Evolutionary conservation across 2,797 vertebrate species (phyloP).

Genomic region (Dallia pectoralis): DNA sequence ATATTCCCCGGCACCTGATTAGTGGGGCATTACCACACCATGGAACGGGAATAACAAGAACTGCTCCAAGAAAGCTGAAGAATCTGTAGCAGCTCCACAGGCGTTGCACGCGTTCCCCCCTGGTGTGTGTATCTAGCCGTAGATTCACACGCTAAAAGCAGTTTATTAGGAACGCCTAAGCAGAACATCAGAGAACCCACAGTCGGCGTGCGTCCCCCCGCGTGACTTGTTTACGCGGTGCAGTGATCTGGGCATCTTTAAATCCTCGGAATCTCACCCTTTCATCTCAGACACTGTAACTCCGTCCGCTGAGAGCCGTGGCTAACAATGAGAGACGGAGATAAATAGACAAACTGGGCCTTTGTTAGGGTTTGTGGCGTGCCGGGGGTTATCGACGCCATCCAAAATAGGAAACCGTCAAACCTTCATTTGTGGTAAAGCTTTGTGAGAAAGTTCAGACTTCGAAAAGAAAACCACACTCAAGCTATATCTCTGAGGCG

Average conservation of each 20-base stretch:
- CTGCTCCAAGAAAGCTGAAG: conserved; percentile 46
- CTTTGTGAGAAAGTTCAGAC: conserved; percentile 25
- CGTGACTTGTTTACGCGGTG: conserved; percentile 52
- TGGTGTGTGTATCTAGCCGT: conserved; percentile 32
- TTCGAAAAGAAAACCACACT: conserved; percentile 43
- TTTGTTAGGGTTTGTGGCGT: conserved; percentile 16
- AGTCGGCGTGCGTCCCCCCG: conserved; percentile 49
- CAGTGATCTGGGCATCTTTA: conserved; percentile 68
- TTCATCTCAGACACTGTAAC: conserved; percentile 62
- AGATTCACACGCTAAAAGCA: conserved; percentile 20
- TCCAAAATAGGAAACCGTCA: conserved; percentile 56
- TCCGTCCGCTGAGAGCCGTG: conserved; percentile 55
- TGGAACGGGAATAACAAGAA: conserved; percentile 48
- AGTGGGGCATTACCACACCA: conserved; percentile 50
- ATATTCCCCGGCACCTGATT: conserved; percentile 56
- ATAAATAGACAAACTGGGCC: conserved; percentile 44
- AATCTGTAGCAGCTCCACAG: conserved; percentile 25
- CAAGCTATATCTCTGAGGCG: conserved; percentile 48
- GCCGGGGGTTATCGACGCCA: conserved; percentile 16
- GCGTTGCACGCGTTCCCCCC: neutral
- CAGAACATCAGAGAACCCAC: conserved; percentile 38
- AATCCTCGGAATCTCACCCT: conserved; percentile 63
- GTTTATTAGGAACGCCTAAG: conserved; percentile 47
- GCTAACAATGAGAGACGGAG: conserved; percentile 54
- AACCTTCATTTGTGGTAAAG: conserved; percentile 32